Percentiles rank a stretch among this genome's conserved stretches.
These are phyloP conservation scores for Guaruba guarouba DNA, from an alignment of 2,113 vertebrate species.

Conservation along the genomic window DNA sequence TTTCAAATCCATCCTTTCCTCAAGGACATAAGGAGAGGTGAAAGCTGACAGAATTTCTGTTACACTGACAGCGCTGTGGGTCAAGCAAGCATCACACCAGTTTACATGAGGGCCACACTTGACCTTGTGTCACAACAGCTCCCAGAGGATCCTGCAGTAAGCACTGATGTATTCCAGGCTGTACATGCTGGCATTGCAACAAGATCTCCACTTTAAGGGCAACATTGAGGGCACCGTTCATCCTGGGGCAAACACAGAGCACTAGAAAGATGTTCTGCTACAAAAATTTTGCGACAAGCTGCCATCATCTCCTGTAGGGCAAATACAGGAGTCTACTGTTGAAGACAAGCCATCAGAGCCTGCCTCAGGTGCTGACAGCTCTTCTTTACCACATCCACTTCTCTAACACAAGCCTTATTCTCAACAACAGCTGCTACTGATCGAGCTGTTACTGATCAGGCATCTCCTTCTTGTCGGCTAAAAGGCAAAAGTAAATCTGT, in stretches of 20 bases:
- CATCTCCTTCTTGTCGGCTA: constrained; percentile 28
- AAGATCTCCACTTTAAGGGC: constrained; percentile 20
- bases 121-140: background rate
- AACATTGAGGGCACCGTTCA: background rate
- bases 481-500: constrained; percentile 56
- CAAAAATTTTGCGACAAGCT: constrained; percentile 58
- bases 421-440: constrained; percentile 61
- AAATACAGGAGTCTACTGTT: constrained; percentile 40
- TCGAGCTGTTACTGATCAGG: constrained; percentile 14
- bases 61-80: background rate
- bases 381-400: constrained; percentile 59
- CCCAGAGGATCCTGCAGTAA: background rate
- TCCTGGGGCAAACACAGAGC: constrained; percentile 43
- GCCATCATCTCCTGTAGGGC: constrained; percentile 34
- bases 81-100: background rate
- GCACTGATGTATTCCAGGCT: background rate
- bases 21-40: constrained; percentile 19
- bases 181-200: background rate
- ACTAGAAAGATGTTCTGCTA: constrained; percentile 29
- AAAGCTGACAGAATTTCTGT: constrained; percentile 4
- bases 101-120: background rate
- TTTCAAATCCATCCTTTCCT: constrained; percentile 10
- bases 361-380: constrained; percentile 65
- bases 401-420: constrained; percentile 54
- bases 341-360: constrained; percentile 54